Evolutionary conservation across 2,113 vertebrate genomes (phyloP).

Genomic region (Stegastes partitus): DNA sequence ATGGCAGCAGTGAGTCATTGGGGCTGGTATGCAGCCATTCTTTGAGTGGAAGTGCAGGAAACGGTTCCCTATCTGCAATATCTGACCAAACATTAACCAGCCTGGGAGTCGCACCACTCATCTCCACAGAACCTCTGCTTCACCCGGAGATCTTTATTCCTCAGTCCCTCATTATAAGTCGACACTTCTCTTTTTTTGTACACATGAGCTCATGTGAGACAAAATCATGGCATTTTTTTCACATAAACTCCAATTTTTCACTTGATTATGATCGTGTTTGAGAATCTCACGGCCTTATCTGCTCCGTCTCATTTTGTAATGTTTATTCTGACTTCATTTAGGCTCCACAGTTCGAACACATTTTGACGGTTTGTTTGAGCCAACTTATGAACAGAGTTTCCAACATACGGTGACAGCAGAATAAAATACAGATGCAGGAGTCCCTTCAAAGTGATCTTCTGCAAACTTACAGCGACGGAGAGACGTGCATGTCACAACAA

Average conservation of each 20-base stretch:
- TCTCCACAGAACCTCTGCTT: neutral
- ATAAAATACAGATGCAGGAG: neutral
- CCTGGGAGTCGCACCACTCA: neutral
- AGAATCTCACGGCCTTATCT: too few species aligned
- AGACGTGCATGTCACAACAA: too few species aligned
- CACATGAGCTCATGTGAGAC: neutral
- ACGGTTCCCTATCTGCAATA: constrained; percentile 57
- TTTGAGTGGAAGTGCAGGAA: constrained; percentile 63
- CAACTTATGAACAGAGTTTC: too few species aligned
- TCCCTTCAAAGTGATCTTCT: too few species aligned
- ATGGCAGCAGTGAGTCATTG: constrained; percentile 69
- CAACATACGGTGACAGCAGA: neutral
- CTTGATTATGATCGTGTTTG: too few species aligned
- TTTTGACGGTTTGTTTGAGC: constrained; percentile 14
- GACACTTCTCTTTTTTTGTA: neutral
- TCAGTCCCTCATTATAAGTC: neutral
- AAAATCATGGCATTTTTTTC: too few species aligned
- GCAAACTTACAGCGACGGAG: too few species aligned
- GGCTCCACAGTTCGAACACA: neutral
- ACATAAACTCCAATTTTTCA: neutral
- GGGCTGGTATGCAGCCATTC: constrained; percentile 38
- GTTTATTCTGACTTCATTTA: neutral
- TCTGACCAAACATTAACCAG: constrained; percentile 71
- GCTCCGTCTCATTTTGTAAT: neutral
- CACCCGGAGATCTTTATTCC: neutral